Evolutionary conservation across 2,113 vertebrate genomes (phyloP).

Genomic region (Lepus europaeus): DNA sequence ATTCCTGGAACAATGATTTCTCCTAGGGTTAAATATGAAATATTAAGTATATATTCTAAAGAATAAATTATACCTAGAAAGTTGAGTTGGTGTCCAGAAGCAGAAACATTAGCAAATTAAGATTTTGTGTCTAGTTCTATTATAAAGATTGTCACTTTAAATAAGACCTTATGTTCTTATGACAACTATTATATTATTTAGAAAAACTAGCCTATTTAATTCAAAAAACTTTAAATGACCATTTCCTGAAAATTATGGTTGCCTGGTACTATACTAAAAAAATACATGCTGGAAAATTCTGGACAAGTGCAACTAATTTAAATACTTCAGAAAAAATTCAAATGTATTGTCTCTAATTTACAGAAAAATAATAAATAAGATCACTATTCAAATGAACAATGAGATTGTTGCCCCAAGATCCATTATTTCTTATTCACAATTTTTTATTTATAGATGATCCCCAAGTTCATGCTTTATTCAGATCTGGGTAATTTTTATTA

Average conservation of each 20-base stretch:
- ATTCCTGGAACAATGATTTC: conserved; percentile 39
- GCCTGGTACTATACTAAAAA: not conserved
- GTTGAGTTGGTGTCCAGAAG: conserved; percentile 10
- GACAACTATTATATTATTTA: conserved; percentile 8
- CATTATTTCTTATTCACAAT: not conserved
- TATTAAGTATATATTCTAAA: conserved; percentile 39
- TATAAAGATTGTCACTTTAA: conserved; percentile 48
- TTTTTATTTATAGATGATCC: not conserved
- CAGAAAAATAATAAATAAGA: not conserved
- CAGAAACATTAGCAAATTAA: conserved; percentile 46
- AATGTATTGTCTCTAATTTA: not conserved
- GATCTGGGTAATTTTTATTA: not conserved
- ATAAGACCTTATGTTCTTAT: conserved; percentile 51
- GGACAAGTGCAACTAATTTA: not conserved
- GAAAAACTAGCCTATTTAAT: not conserved
- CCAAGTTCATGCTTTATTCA: not conserved
- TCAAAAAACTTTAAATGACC: not conserved
- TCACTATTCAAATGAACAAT: not conserved
- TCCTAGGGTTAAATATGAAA: conserved; percentile 40
- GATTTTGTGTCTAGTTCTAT: conserved; percentile 8
- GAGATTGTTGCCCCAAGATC: not conserved
- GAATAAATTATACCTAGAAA: conserved; percentile 27
- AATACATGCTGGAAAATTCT: not conserved
- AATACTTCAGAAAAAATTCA: not conserved
- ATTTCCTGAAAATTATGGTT: not conserved